A percentile compares a stretch with the other conserved stretches of the same genome.
phyloP scores from a whole-genome alignment of 37 sponge, comb jelly and placozoan genomes.

The Oopsacas minuta region DNA sequence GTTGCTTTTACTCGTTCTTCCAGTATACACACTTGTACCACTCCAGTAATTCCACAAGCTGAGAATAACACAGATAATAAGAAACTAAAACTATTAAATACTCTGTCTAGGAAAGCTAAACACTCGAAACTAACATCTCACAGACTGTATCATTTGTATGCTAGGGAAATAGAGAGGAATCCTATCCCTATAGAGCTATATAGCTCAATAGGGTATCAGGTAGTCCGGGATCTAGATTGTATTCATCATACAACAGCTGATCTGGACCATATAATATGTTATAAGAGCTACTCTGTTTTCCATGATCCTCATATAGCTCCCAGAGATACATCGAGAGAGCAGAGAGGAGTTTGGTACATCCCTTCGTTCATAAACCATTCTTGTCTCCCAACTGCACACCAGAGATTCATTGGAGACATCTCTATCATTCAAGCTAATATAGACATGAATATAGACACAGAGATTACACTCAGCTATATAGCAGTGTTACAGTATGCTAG shows the following conservation, averaged over 20 bases:
- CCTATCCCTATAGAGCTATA: neutral
- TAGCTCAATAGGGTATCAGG: neutral
- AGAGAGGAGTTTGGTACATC: constrained; percentile 9
- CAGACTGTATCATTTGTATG: neutral
- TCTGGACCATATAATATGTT: neutral
- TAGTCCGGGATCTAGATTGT: neutral
- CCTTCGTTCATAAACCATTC: neutral
- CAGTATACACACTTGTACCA: neutral
- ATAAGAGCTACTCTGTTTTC: neutral
- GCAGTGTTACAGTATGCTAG: neutral
- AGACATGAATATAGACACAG: neutral
- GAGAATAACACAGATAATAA: neutral
- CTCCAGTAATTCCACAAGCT: too few species aligned
- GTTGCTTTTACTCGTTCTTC: neutral
- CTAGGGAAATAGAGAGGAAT: neutral
- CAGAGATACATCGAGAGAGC: neutral
- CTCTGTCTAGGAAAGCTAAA: neutral
- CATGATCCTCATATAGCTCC: neutral
- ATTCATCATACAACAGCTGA: neutral
- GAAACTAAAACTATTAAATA: neutral
- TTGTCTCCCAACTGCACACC: neutral
- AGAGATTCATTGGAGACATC: neutral
- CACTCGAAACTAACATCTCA: neutral
- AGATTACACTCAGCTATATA: neutral
- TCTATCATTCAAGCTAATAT: neutral